Base-by-base conservation (phyloP, 2,113 vertebrate species). In the Xenopus laevis region DNA sequence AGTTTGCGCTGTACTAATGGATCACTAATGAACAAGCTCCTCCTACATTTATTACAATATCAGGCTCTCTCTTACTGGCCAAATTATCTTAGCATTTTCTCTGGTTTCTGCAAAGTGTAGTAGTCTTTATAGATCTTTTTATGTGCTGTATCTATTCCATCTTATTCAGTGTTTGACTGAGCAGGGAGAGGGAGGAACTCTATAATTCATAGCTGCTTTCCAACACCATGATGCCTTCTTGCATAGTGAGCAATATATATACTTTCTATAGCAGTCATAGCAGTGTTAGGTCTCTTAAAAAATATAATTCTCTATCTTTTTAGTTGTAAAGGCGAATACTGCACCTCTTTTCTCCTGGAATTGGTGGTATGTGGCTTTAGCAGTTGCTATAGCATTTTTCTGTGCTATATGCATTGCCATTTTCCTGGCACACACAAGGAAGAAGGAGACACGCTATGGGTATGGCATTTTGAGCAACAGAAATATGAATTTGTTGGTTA, bases 321-420 rank as follows among this genome's bases (percentile, higher is more conserved):
- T 33, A 62, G 47, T 30, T 59, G 85, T 87, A 81, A 84, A 27
- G 2, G 23, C 4, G 23, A 27, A 68, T 18, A 71, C 79, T 2
- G 15, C 68, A 23, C 80, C 82, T 0, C 40, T 79, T 71, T 93
- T 95, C 84, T 94, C 93, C 50, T 94, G 95, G 94, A 92, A 93
- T 84, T 97, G 94, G 95, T 96, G 94, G 94, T 95, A 95, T 7
- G 91, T 95, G 76, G 89, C 94, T 64, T 89, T 95, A 84, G 94
- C 91, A 17, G 82, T 91, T 0, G 84, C 86, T 0, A 88, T 89
- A 8, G 89, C 91, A 0, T 79, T 92, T 7, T 85, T 88, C 71
- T 87, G 92, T 3, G 87, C 90, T 3, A 84, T 90, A 74, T 88
- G 94, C 74, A 79, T 93, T 85, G 85, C 87, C 16, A 82, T 95